Evolutionary conservation across 2,888 invertebrate species (phyloP).

Genomic region (Hypena proboscidalis): DNA sequence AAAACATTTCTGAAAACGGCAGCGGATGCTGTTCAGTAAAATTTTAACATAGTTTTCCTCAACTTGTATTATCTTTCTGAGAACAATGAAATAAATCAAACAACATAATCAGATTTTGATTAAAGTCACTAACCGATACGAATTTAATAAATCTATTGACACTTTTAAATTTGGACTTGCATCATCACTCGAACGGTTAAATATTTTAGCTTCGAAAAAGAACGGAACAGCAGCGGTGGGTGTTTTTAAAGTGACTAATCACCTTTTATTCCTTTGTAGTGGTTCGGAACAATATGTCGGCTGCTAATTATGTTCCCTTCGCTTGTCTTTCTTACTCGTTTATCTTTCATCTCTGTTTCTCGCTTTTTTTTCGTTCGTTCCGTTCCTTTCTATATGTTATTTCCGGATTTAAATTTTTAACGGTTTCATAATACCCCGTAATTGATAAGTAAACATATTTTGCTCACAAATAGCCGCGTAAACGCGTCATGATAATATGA

Average conservation of each 20-base stretch:
- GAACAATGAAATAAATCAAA: too few relatives aligned
- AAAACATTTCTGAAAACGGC: too few relatives aligned
- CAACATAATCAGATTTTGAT: not conserved
- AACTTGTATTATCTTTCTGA: too few relatives aligned
- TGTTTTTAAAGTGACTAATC: slow-evolving; percentile 51
- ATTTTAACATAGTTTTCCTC: too few relatives aligned
- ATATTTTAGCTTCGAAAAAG: slow-evolving; percentile 38
- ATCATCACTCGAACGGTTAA: slow-evolving; percentile 19
- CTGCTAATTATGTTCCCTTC: slow-evolving; percentile 35
- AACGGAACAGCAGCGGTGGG: slow-evolving; percentile 20
- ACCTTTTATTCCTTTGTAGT: slow-evolving; percentile 45
- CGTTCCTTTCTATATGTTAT: slow-evolving; percentile 8
- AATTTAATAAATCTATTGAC: not conserved
- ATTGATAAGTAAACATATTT: slow-evolving; percentile 8
- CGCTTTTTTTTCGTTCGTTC: slow-evolving; percentile 10
- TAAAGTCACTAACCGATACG: not conserved
- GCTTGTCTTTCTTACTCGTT: slow-evolving; percentile 12
- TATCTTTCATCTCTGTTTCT: slow-evolving; percentile 24
- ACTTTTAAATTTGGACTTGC: slow-evolving; percentile 3
- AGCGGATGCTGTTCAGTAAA: too few relatives aligned
- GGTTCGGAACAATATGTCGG: slow-evolving; percentile 19
- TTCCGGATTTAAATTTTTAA: not conserved
- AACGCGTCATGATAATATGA: slow-evolving; percentile 41
- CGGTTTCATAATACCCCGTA: slow-evolving; percentile 6
- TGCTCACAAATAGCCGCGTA: slow-evolving; percentile 13